phyloP scores from a whole-genome alignment of 1,140 invertebrate genomes.

The Leguminivora glycinivorella region DNA sequence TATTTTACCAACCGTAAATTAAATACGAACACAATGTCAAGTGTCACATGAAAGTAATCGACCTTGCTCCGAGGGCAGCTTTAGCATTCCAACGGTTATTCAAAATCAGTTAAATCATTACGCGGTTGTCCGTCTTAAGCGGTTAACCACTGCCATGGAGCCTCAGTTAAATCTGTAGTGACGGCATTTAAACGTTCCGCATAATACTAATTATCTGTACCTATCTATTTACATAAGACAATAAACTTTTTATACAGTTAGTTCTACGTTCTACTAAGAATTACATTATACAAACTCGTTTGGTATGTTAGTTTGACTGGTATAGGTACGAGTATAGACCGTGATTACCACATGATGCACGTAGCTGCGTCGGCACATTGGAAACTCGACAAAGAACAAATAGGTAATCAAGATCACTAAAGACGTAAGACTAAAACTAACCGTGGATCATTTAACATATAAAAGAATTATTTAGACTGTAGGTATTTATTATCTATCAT shows the following conservation, averaged over 20 bases:
- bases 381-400: no score
- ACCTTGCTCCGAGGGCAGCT: slow-evolving; percentile 49
- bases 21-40: slow-evolving; percentile 55
- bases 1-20: slow-evolving; percentile 45
- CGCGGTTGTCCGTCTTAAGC: slow-evolving; percentile 4
- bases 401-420: no score
- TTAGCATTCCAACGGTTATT: slow-evolving; percentile 32
- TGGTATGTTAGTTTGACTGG: no score
- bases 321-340: no score
- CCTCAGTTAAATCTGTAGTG: not conserved
- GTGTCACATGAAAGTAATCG: slow-evolving; percentile 57
- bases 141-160: not conserved
- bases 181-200: not conserved
- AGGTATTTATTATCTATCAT: no score
- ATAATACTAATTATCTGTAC: not conserved
- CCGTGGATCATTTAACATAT: no score
- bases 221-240: not conserved
- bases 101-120: slow-evolving; percentile 20
- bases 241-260: not conserved
- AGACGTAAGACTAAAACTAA: no score
- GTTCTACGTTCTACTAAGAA: no score
- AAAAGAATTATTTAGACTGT: no score
- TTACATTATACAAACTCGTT: no score
- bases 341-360: no score
- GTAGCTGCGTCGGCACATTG: no score